Percentiles rank a stretch among this genome's conserved stretches.
Conservation (phyloP, 2,888 invertebrate species). For the Geotrupes spiniger region DNA sequence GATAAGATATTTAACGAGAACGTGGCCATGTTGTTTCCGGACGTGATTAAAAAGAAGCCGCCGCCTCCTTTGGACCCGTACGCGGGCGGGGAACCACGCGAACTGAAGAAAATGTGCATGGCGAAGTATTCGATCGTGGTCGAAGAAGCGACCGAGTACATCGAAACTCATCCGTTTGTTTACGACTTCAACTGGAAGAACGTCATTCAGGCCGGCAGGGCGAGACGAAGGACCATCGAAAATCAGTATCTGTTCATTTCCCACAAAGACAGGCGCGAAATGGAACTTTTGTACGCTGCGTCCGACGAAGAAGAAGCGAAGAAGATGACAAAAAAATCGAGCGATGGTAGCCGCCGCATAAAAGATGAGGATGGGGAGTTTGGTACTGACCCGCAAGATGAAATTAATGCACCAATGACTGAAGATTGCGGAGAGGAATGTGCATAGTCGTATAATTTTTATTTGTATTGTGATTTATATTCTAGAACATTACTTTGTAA, state of each 20-base stretch:
- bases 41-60: slow-evolving; percentile 55
- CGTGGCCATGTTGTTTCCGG: slow-evolving; percentile 60
- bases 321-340: too few species aligned
- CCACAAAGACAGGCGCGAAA: slow-evolving; percentile 40
- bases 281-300: too few species aligned
- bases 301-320: too few species aligned
- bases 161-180: slow-evolving; percentile 53
- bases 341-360: too few species aligned
- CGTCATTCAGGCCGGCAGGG: slow-evolving; percentile 54
- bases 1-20: slow-evolving; percentile 65
- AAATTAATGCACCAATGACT: too few species aligned
- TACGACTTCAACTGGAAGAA: slow-evolving; percentile 58
- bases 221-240: slow-evolving; percentile 53
- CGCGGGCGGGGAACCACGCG: slow-evolving; percentile 44
- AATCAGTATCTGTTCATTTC: slow-evolving; percentile 47
- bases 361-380: too few species aligned
- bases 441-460: too few species aligned
- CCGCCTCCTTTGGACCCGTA: slow-evolving; percentile 47
- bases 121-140: slow-evolving; percentile 47
- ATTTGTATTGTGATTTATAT: too few species aligned
- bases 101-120: slow-evolving; percentile 47
- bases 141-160: slow-evolving; percentile 45
- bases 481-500: too few species aligned
- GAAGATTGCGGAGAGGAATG: too few species aligned
- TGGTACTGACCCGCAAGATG: too few species aligned